These are phyloP conservation scores for Clinocottus analis DNA, from an alignment of 2,113 vertebrate species.

Conservation along the genomic window DNA sequence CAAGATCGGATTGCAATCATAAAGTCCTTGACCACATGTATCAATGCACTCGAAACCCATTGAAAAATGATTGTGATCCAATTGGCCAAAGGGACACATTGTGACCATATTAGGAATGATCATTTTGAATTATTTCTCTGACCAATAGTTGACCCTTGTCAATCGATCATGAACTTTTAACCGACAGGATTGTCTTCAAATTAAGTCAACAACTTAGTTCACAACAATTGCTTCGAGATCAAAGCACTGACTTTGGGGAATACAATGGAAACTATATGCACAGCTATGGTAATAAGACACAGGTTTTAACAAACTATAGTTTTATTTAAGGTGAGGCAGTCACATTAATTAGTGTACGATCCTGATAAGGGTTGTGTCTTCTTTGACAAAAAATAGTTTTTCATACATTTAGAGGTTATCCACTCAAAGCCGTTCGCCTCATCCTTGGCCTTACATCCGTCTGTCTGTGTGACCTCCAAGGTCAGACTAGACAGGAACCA, in stretches of 20 bases:
- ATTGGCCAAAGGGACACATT: no score
- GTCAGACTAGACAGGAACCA: constrained; percentile 69
- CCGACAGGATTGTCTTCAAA: background rate
- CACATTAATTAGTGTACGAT: background rate
- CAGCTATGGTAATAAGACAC: background rate
- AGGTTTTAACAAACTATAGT: background rate
- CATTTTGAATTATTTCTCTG: no score
- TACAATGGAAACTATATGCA: background rate
- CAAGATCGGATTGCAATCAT: no score
- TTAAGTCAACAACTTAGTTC: background rate
- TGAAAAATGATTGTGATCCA: no score
- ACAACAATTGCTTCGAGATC: background rate
- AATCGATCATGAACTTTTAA: no score
- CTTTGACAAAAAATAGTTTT: background rate
- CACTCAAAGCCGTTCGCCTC: constrained; percentile 18
- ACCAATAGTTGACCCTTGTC: no score
- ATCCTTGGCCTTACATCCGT: constrained; percentile 1
- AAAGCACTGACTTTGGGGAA: background rate
- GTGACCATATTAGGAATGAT: no score
- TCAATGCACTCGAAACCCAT: no score
- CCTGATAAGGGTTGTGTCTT: background rate
- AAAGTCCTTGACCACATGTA: no score
- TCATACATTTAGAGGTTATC: constrained; percentile 22
- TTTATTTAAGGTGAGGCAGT: background rate
- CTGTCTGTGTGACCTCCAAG: constrained; percentile 53